These are phyloP conservation scores for Aldabrachelys gigantea DNA, from an alignment of 2,113 vertebrate species.

Conservation along the genomic window DNA sequence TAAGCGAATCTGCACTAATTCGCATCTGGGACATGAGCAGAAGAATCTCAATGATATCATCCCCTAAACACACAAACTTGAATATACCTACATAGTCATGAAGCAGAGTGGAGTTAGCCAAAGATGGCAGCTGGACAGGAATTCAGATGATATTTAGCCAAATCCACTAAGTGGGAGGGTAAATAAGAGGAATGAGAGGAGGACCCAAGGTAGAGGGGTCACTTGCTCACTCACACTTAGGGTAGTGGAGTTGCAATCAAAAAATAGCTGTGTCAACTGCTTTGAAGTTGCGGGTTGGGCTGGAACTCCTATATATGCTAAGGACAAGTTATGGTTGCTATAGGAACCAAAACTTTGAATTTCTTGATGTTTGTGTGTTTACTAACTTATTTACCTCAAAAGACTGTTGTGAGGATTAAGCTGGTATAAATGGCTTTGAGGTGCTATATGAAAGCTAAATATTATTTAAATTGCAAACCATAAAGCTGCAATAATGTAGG, in stretches of 20 bases:
- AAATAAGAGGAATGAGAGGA: not conserved
- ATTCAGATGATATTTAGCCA: not conserved
- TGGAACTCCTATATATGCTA: not conserved
- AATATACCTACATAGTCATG: not conserved
- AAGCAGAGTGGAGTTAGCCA: not conserved
- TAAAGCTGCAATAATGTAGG: not conserved
- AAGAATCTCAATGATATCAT: not conserved
- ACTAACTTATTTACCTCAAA: not conserved
- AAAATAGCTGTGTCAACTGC: not conserved
- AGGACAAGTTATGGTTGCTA: not conserved
- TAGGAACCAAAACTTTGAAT: not conserved
- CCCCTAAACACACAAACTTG: rapidly evolving
- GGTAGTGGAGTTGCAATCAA: not conserved
- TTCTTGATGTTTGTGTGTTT: not conserved
- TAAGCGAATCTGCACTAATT: not conserved
- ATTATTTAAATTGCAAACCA: not conserved
- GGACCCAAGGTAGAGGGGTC: not conserved
- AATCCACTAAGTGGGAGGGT: not conserved
- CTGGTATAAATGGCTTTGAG: not conserved
- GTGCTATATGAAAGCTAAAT: not conserved
- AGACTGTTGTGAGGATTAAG: not conserved
- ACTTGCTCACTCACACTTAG: rapidly evolving
- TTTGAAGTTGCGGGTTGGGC: not conserved
- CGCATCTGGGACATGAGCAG: not conserved
- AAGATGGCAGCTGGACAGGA: not conserved